A percentile compares a stretch with the other conserved stretches of the same genome.
phyloP scores from a whole-genome alignment of 2,113 vertebrate species.

The Taxidea taxus region DNA sequence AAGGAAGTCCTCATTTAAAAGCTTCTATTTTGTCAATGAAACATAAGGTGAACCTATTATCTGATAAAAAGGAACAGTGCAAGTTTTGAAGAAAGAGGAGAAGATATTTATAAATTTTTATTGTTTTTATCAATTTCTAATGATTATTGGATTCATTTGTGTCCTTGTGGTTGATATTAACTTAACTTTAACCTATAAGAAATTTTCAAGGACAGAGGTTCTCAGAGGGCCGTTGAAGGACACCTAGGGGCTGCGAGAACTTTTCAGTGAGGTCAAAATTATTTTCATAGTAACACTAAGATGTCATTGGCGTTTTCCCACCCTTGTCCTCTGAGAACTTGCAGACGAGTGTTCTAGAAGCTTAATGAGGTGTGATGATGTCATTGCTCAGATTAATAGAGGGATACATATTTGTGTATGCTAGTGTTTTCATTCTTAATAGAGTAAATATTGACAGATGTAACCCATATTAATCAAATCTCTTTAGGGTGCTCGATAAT shows the following conservation, averaged over 20 bases:
- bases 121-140: background rate
- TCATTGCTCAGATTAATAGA: background rate
- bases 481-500: background rate
- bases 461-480: background rate
- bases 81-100: background rate
- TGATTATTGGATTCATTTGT: background rate
- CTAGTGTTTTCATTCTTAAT: background rate
- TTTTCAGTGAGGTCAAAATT: background rate
- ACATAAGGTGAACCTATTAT: background rate
- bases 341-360: background rate
- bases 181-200: background rate
- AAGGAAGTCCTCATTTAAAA: background rate
- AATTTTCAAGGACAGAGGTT: background rate
- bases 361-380: background rate
- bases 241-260: accelerated
- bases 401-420: background rate
- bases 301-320: no score
- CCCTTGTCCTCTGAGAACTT: background rate
- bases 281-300: background rate
- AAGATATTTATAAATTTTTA: background rate
- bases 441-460: background rate
- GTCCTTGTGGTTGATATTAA: background rate
- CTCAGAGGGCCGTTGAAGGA: background rate
- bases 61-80: background rate
- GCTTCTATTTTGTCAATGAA: background rate